Evolutionary conservation across 2,797 vertebrate genomes (phyloP).

Genomic region (Rhincodon typus): DNA sequence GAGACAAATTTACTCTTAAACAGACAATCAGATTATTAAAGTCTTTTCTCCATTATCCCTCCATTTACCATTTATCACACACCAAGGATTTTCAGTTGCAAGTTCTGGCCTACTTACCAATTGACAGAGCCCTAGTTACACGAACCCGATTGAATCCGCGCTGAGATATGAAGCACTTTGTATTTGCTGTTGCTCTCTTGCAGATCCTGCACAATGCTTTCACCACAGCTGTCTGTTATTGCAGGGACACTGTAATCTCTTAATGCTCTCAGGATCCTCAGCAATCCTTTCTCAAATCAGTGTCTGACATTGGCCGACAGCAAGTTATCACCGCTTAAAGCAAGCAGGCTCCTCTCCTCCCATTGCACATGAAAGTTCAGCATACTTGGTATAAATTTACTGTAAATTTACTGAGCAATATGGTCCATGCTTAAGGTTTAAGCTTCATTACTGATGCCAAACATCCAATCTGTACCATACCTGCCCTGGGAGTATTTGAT

Average conservation of each 20-base stretch:
- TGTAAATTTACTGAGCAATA: not conserved
- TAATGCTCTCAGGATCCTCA: conserved; percentile 28
- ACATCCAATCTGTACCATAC: not conserved
- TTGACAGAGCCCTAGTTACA: not conserved
- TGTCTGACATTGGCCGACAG: not conserved
- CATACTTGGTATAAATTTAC: not conserved
- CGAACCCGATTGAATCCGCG: not conserved
- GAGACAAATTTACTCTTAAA: not conserved
- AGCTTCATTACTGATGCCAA: not conserved
- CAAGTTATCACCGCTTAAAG: not conserved
- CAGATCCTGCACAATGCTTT: not conserved
- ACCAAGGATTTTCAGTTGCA: not conserved
- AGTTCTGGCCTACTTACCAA: not conserved
- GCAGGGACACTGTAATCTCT: not conserved
- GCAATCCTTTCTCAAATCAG: not conserved
- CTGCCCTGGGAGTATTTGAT: not conserved
- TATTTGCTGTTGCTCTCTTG: not conserved
- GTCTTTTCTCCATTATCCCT: not conserved
- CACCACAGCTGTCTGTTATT: not conserved
- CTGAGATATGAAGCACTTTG: not conserved
- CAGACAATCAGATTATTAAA: not conserved
- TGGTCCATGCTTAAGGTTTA: not conserved
- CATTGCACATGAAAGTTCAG: not conserved
- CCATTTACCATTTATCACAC: not conserved
- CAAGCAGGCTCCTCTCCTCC: not conserved